Evolutionary conservation across 1,140 invertebrate species (phyloP).

Genomic region (Dinothrombium tinctorium): DNA sequence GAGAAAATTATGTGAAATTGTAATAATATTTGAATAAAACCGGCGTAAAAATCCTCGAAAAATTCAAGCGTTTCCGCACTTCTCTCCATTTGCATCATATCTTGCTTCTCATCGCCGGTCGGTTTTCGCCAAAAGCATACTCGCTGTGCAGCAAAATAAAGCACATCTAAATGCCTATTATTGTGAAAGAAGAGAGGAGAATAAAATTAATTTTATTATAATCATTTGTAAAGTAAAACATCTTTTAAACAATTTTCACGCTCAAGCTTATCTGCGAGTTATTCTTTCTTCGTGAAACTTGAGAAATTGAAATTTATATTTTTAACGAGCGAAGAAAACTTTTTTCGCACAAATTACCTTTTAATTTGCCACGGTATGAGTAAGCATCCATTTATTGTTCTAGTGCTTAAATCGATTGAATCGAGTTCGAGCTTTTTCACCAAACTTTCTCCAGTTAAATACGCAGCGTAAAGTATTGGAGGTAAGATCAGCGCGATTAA

Average conservation of each 20-base stretch:
- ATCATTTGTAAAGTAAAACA: no score
- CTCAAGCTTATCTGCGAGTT: no score
- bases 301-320: no score
- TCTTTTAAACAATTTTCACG: no score
- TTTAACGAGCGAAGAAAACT: no score
- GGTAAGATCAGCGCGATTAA: constrained; percentile 13
- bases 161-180: constrained; percentile 16
- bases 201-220: no score
- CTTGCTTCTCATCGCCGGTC: constrained; percentile 12
- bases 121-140: constrained; percentile 10
- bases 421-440: constrained; percentile 10
- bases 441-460: constrained; percentile 8
- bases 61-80: constrained; percentile 16
- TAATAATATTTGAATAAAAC: constrained; percentile 15
- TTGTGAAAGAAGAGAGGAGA: no score
- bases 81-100: constrained; percentile 10
- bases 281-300: no score
- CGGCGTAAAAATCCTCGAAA: constrained; percentile 17
- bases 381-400: constrained; percentile 14
- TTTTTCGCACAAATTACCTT: no score
- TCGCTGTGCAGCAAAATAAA: constrained; percentile 14
- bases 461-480: constrained; percentile 14
- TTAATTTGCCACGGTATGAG: constrained; percentile 18
- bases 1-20: constrained; percentile 15
- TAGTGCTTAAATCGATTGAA: constrained; percentile 10